phyloP scores from a whole-genome alignment of 1,140 invertebrate species.

The Hesperophylax magnus region DNA sequence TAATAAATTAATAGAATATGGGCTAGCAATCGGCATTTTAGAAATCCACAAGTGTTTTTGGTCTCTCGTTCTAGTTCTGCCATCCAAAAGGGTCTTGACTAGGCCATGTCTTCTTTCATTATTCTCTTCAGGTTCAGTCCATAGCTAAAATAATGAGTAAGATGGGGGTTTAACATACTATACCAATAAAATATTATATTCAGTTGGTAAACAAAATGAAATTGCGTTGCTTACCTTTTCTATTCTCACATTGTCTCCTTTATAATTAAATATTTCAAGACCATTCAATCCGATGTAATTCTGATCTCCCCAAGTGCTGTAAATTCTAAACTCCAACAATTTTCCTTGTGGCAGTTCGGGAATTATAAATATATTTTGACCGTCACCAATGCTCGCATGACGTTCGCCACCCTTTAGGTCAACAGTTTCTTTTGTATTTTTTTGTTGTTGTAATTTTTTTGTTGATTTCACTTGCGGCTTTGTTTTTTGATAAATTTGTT shows the following conservation, averaged over 20 bases:
- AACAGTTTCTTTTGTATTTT: conserved; percentile 2
- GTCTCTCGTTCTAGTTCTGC: conserved; percentile 80
- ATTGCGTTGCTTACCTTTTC: conserved; percentile 68
- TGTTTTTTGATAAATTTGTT: conserved; percentile 8
- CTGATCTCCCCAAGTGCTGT: conserved; percentile 87
- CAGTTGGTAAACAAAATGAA: background rate
- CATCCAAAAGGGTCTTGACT: conserved; percentile 78
- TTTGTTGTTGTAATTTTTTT: background rate
- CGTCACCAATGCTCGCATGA: background rate
- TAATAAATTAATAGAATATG: conserved; percentile 72
- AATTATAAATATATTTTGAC: conserved; percentile 64
- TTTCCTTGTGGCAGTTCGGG: conserved; percentile 82
- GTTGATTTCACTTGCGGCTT: conserved; percentile 6
- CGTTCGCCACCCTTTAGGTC: background rate
- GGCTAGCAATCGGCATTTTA: conserved; percentile 71
- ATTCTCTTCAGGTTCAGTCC: conserved; percentile 73
- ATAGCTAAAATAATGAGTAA: conserved; percentile 28
- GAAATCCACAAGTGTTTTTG: conserved; percentile 84
- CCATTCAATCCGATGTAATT: conserved; percentile 86
- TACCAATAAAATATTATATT: background rate
- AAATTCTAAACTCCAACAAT: conserved; percentile 78
- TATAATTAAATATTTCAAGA: conserved; percentile 81
- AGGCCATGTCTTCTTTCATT: conserved; percentile 66
- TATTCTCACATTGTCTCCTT: conserved; percentile 73
- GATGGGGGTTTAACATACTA: too few relatives aligned